Evolutionary conservation across 1,140 invertebrate genomes (phyloP), one percentile per base, ranked within the genome.

Genomic region (Eufriesea mexicana): DNA sequence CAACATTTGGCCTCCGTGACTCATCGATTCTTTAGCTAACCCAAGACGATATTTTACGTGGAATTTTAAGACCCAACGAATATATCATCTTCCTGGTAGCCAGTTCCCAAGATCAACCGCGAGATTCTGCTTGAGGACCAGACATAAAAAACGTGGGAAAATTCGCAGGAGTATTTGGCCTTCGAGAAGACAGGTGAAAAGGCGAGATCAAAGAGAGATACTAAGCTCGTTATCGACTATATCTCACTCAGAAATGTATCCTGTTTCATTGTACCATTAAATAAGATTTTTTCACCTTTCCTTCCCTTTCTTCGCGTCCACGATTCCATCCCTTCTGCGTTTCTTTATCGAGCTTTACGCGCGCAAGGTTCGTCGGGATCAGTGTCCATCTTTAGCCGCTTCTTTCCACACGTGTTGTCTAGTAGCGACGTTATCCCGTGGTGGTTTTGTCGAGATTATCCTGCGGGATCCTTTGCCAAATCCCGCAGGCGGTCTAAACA

Each of bases 391-490:
- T 78, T 35, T 28, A 6, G 14, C 12, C 42, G 35, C 0, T 47
- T 57, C 42, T 57, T 47, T 57, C n/a, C 8, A 16, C 64, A 14
- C 42, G 35, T 47, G 45, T 66, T 35, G 28, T 25, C 49, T n/a
- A 55, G 42, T 5, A 23, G 6, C n/a, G 25, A 28, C 20, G 28
- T 35, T n/a, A 59, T 78, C 59, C 61, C 23, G 45, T 25, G 42
- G 72, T 57, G 51, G 80, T 68, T 76, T 68, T 25, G 45, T 42
- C 54, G 62, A 77, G 80, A 82, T 82, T 82, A 82, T 76, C 73
- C 64, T 16, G 51, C 54, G 45, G 57, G 28, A 76, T 59, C 62
- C 73, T 68, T 77, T 61, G 51, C 64, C 72, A 82, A 82, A 77
- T 66, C 73, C 80, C 61, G 51, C 71, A 20, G 64, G 61, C 64